Percentiles rank a stretch among this genome's conserved stretches.
These are phyloP conservation scores for Hippocampus barbouri DNA, from an alignment of 2,113 vertebrate species.

Conservation along the genomic window DNA sequence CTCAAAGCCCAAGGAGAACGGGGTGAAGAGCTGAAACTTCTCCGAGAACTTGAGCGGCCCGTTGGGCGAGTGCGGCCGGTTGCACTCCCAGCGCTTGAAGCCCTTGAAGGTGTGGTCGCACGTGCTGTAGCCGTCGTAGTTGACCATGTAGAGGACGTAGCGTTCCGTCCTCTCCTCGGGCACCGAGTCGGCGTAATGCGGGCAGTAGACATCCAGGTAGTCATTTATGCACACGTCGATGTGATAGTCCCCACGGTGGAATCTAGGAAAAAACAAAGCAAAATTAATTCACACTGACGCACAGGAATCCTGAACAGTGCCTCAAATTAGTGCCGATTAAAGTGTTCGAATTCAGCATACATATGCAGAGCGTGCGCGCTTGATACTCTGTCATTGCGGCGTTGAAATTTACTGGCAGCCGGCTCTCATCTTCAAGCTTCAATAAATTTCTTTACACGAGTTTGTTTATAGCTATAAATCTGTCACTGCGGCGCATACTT, in stretches of 20 bases:
- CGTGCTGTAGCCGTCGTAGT: conserved; percentile 97
- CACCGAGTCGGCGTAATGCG: conserved; percentile 92
- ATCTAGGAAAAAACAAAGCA: conserved; percentile 69
- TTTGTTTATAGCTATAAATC: conserved; percentile 57
- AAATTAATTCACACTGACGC: neutral
- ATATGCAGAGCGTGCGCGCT: conserved; percentile 2
- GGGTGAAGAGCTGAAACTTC: conserved; percentile 99
- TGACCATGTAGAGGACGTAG: conserved; percentile 98
- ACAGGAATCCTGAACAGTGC: neutral
- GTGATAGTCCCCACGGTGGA: conserved; percentile 92
- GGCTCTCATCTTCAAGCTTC: conserved; percentile 43
- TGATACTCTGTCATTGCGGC: conserved; percentile 7
- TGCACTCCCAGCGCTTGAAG: conserved; percentile 99
- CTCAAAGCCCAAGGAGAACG: conserved; percentile 97
- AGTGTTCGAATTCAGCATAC: conserved; percentile 3
- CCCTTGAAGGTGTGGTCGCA: conserved; percentile 98
- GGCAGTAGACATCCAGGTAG: conserved; percentile 97
- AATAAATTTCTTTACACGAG: conserved; percentile 33
- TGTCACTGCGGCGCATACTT: conserved; percentile 48
- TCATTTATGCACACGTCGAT: conserved; percentile 98
- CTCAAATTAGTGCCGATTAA: neutral
- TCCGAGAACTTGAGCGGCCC: conserved; percentile 98
- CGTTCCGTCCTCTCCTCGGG: conserved; percentile 92
- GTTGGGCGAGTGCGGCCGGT: conserved; percentile 91
- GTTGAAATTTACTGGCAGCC: conserved; percentile 46